These are phyloP conservation scores for Tinea trinotella DNA, from an alignment of 2,888 invertebrate genomes.

Conservation along the genomic window DNA sequence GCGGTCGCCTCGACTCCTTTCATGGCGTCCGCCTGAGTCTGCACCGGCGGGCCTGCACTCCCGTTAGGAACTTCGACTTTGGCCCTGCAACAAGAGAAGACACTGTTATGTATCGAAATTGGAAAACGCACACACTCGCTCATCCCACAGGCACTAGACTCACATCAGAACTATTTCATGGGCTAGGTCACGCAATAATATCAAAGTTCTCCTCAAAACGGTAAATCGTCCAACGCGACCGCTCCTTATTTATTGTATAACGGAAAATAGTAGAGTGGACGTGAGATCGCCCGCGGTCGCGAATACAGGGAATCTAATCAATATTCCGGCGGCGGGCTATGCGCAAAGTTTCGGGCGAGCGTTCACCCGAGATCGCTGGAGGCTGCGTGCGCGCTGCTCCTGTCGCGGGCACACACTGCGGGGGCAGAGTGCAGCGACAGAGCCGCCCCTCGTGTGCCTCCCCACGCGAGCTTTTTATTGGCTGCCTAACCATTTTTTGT, in stretches of 20 bases:
- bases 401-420: constrained; percentile 62
- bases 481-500: constrained; percentile 66
- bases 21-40: constrained; percentile 56
- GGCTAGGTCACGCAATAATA: constrained; percentile 9
- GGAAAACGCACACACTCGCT: constrained; percentile 27
- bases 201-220: constrained; percentile 11
- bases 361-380: constrained; percentile 32
- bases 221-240: constrained; percentile 6
- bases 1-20: constrained; percentile 65
- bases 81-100: constrained; percentile 48
- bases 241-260: constrained; percentile 33
- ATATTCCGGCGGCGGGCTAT: constrained; percentile 30
- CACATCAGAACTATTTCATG: not conserved
- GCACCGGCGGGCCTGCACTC: constrained; percentile 50
- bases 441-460: constrained; percentile 62
- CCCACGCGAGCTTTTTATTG: constrained; percentile 67
- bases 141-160: constrained; percentile 12
- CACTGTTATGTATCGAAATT: not conserved
- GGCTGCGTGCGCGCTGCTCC: constrained; percentile 67
- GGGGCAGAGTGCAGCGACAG: constrained; percentile 39
- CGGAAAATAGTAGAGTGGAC: constrained; percentile 30
- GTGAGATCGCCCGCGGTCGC: constrained; percentile 30
- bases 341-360: constrained; percentile 38
- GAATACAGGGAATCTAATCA: constrained; percentile 30
- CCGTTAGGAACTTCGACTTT: constrained; percentile 48